Evolutionary conservation across 2,888 invertebrate genomes (phyloP).

Genomic region (Sclerodermus sp.): DNA sequence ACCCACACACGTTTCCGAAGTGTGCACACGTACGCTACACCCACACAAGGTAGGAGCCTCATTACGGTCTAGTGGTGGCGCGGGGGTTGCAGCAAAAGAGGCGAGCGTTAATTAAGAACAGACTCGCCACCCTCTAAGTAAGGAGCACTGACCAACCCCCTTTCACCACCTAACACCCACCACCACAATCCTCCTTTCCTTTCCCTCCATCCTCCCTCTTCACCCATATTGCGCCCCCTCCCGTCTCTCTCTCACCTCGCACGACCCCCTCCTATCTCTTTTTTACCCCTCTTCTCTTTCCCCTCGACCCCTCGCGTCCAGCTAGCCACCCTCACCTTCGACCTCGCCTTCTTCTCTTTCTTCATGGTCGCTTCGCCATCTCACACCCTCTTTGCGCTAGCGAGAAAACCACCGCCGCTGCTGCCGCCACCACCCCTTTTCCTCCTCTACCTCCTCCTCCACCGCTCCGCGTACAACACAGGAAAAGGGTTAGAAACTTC

Average conservation of each 20-base stretch:
- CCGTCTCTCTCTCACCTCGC: conserved; percentile 11
- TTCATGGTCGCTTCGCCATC: conserved; percentile 9
- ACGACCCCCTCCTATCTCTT: conserved; percentile 13
- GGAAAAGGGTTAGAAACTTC: too few species aligned
- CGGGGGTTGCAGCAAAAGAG: conserved; percentile 55
- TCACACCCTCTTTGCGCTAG: background rate
- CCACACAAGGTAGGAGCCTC: conserved; percentile 46
- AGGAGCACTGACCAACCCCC: conserved; percentile 54
- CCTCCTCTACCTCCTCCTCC: too few species aligned
- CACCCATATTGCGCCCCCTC: conserved; percentile 4
- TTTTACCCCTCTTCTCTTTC: conserved; percentile 19
- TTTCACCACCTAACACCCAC: conserved; percentile 13
- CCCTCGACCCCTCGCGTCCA: conserved; percentile 11
- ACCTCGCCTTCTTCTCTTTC: conserved; percentile 25
- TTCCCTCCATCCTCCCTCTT: conserved; percentile 6
- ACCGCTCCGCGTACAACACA: too few species aligned
- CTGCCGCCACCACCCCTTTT: too few species aligned
- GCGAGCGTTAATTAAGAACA: conserved; percentile 58
- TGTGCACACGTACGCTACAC: conserved; percentile 27
- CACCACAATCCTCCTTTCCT: conserved; percentile 19
- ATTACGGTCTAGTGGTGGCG: conserved; percentile 47
- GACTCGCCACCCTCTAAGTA: conserved; percentile 56
- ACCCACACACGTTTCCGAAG: conserved; percentile 35
- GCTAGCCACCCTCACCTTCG: background rate
- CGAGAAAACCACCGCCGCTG: background rate